These are phyloP conservation scores for Heteromormyrus szaboi DNA, from an alignment of 2,797 vertebrate species.

Conservation along the genomic window DNA sequence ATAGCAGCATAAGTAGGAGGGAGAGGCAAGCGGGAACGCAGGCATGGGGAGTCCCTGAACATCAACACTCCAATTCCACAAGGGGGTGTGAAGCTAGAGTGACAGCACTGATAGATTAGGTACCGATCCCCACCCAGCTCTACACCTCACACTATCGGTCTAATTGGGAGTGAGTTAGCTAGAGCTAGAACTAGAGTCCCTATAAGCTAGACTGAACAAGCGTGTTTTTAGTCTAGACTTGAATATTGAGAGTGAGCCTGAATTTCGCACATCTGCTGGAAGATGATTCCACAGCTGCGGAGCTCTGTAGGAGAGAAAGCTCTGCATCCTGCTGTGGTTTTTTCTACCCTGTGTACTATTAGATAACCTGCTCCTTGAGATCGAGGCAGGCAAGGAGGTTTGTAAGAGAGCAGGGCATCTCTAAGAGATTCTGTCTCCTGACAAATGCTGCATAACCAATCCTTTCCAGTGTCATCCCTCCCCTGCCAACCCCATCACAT, in stretches of 20 bases:
- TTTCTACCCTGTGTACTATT: neutral
- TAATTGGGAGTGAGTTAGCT: neutral
- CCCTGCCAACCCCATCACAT: constrained; percentile 48
- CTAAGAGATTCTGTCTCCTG: constrained; percentile 36
- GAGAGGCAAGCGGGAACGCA: neutral
- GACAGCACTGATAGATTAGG: neutral
- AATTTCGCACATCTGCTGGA: neutral
- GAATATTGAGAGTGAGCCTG: neutral
- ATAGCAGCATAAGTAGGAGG: neutral
- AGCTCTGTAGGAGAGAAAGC: neutral
- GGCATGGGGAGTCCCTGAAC: neutral
- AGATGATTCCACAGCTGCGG: neutral
- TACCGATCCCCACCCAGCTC: neutral
- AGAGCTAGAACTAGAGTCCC: neutral
- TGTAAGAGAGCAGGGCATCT: neutral
- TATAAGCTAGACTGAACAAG: neutral
- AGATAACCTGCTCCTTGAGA: neutral
- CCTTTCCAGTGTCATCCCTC: constrained; percentile 32
- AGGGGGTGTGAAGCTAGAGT: neutral
- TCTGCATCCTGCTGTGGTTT: neutral
- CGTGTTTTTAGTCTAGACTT: neutral
- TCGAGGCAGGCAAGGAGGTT: neutral
- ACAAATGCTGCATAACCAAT: constrained; percentile 53
- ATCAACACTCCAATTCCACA: neutral
- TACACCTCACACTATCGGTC: neutral